Conservation (phyloP, 2,113 vertebrate species). For the Aramus guarauna region DNA sequence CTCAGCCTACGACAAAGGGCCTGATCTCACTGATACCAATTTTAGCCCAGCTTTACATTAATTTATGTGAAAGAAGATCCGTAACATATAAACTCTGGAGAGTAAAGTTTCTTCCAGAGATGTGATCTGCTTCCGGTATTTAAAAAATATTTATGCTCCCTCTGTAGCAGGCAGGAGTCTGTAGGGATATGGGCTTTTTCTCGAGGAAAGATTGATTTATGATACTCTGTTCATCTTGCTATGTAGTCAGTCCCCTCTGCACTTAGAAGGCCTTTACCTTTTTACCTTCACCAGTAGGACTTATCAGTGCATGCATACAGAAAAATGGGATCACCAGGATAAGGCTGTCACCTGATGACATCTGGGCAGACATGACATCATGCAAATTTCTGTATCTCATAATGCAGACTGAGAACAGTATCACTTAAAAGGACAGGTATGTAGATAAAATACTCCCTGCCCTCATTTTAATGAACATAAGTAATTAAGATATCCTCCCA, state of each 20-base stretch:
- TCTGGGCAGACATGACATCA: neutral
- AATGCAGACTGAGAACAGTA: neutral
- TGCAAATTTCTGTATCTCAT: neutral
- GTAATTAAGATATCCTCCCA: neutral
- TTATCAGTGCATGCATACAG: neutral
- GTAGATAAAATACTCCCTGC: neutral
- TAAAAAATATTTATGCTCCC: conserved; percentile 15
- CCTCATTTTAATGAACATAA: neutral
- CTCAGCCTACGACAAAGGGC: neutral
- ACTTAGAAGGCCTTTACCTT: neutral
- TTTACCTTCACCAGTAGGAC: neutral
- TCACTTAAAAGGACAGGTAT: neutral
- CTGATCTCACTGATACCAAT: neutral
- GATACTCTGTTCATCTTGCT: neutral
- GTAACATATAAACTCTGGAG: neutral
- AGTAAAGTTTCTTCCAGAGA: conserved; percentile 26
- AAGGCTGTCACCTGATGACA: neutral
- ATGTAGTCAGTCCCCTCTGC: neutral
- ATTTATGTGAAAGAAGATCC: neutral
- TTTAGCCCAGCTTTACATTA: conserved; percentile 34
- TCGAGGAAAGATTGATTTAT: conserved; percentile 29
- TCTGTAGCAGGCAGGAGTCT: neutral
- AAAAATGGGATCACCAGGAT: neutral
- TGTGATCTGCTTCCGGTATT: neutral
- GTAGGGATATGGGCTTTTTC: neutral